Evolutionary conservation across 2,797 vertebrate genomes (phyloP).

Genomic region (Premnoplex brunnescens): DNA sequence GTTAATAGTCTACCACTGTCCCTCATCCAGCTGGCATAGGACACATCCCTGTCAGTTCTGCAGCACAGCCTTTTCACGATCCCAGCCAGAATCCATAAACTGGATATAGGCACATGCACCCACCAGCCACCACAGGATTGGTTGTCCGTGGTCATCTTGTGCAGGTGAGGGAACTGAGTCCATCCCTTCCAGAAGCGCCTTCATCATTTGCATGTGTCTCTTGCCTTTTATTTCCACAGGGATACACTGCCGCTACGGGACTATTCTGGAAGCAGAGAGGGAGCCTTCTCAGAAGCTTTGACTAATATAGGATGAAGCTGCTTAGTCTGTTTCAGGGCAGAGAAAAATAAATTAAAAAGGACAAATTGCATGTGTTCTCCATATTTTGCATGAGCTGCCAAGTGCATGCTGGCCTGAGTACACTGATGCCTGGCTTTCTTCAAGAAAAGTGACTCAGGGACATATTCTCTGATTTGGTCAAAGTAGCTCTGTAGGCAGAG

Average conservation of each 20-base stretch:
- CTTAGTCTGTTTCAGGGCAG: neutral
- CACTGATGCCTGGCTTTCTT: neutral
- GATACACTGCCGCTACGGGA: neutral
- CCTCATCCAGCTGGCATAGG: neutral
- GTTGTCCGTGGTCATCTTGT: neutral
- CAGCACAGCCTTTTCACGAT: neutral
- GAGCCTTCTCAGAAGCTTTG: neutral
- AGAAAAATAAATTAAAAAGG: neutral
- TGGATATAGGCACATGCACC: neutral
- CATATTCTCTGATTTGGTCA: neutral
- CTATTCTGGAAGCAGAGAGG: neutral
- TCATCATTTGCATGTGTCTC: neutral
- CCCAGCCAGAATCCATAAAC: neutral
- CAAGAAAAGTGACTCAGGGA: neutral
- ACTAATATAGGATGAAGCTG: neutral
- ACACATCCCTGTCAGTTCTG: neutral
- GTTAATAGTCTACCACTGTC: neutral
- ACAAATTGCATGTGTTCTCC: conserved; percentile 20
- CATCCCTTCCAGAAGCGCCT: neutral
- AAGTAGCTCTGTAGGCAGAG: neutral
- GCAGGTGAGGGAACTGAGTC: neutral
- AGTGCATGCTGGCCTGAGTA: neutral
- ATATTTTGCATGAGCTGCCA: neutral
- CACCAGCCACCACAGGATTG: neutral
- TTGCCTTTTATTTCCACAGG: neutral